Base-by-base conservation (phyloP, 2,113 vertebrate species). In the Fulica atra region DNA sequence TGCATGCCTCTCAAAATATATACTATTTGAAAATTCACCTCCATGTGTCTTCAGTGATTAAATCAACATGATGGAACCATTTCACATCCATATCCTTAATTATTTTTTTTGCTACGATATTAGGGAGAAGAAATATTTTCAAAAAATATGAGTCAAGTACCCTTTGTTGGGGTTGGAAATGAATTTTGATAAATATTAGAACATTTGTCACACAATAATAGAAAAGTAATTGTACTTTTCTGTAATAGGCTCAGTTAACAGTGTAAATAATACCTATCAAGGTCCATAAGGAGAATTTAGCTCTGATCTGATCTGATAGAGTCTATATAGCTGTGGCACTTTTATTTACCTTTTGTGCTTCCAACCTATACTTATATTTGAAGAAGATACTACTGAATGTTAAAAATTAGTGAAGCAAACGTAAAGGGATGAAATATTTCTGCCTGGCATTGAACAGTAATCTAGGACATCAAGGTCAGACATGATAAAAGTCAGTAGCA, bases 401-500 rank as follows among this genome's bases (percentile, higher is more conserved):
- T 93, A 91, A 84, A 97, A 97, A 97, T 95, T 89, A 95, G 92
- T 88, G 48, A 91, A 79, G 61, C 13, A 66, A 91, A 93, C 51
- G 84, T 33, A n/a, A 93, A 79, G 44, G 25, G 16, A 71, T 86
- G n/a, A 97, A 92, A 95, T 93, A 84, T 93, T 93, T 95, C 89
- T 97, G 65, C 82, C 51, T 89, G 64, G 11, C 72, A 92, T 77
- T 86, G 51, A 93, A 54, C 38, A 90, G 88, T 92, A 96, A 95
- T 95, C 59, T 71, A 94, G 74, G 95, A 91, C 65, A 77, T 98
- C 91, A 98, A 98, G 92, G 92, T 97, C 91, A 98, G 79, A 71
- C 70, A 87, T 87, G 71, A 95, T 69, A 95, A 86, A 97, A 95
- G 51, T 96, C 86, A 96, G 61, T 95, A 89, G 92, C 71, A 95